These are phyloP conservation scores for Pomatostomus ruficeps DNA, from an alignment of 2,113 vertebrate species.

Conservation along the genomic window DNA sequence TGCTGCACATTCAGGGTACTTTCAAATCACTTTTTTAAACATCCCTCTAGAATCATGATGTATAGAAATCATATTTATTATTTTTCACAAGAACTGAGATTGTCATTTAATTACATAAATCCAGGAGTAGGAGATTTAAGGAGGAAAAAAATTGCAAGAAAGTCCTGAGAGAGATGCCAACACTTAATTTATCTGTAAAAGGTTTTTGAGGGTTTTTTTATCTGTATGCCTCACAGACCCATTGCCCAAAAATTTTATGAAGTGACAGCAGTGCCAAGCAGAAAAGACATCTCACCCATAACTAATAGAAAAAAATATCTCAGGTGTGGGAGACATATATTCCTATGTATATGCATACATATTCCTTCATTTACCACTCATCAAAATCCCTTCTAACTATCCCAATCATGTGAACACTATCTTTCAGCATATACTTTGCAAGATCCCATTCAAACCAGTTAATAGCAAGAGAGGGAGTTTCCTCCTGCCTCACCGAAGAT, in stretches of 20 bases:
- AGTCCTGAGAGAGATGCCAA: constrained; percentile 41
- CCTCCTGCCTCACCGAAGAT: neutral
- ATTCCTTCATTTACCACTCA: neutral
- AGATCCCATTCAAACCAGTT: neutral
- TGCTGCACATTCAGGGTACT: neutral
- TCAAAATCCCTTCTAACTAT: neutral
- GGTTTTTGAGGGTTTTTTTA: neutral
- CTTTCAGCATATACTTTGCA: neutral
- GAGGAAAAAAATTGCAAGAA: neutral
- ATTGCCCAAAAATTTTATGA: constrained; percentile 4
- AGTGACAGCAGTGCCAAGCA: neutral
- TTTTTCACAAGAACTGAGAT: constrained; percentile 21
- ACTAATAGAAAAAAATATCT: neutral
- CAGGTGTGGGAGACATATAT: neutral
- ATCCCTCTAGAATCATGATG: constrained; percentile 19
- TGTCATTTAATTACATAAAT: constrained; percentile 54
- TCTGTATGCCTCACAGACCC: neutral
- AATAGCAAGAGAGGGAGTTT: neutral
- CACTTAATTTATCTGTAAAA: constrained; percentile 31
- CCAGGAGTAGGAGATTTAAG: constrained; percentile 18
- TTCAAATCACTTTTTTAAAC: constrained; percentile 41
- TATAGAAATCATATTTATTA: neutral
- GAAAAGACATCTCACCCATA: neutral
- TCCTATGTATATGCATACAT: neutral
- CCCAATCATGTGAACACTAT: neutral